These are phyloP conservation scores for Chondrilla cf. caribensis DNA, from an alignment of 37 sponge, comb jelly and placozoan genomes.

Conservation along the genomic window DNA sequence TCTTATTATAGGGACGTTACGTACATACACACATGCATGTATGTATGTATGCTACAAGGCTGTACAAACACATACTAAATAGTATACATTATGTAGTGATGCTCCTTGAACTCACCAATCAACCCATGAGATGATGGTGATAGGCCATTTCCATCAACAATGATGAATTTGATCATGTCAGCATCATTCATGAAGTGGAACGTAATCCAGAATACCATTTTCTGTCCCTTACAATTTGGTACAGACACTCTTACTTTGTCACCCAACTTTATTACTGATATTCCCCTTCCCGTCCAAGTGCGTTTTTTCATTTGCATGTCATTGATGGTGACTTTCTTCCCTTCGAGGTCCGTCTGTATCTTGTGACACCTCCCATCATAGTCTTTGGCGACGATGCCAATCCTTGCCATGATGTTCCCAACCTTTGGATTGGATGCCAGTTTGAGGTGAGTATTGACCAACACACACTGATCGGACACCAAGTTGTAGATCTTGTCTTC, in stretches of 20 bases:
- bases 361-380: not conserved
- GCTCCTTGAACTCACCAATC: conserved; percentile 11
- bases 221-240: conserved; percentile 13
- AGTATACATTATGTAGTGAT: no score
- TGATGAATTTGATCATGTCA: conserved; percentile 27
- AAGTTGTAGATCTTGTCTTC: conserved; percentile 42
- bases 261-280: not conserved
- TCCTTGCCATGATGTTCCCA: conserved; percentile 31
- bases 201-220: conserved; percentile 2
- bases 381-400: conserved; percentile 15
- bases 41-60: no score
- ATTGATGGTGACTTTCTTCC: not conserved
- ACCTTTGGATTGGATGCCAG: conserved; percentile 34
- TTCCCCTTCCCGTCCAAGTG: not conserved
- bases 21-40: no score
- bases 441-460: conserved; percentile 53
- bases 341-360: not conserved
- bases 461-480: conserved; percentile 58
- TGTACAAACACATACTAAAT: no score
- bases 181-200: conserved; percentile 13
- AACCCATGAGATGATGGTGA: conserved; percentile 15
- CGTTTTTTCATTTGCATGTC: not conserved
- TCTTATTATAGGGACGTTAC: no score
- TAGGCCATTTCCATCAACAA: not conserved
- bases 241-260: conserved; percentile 11